These are phyloP conservation scores for Gandaritis pyraliata DNA, from an alignment of 2,888 invertebrate species.

Conservation along the genomic window DNA sequence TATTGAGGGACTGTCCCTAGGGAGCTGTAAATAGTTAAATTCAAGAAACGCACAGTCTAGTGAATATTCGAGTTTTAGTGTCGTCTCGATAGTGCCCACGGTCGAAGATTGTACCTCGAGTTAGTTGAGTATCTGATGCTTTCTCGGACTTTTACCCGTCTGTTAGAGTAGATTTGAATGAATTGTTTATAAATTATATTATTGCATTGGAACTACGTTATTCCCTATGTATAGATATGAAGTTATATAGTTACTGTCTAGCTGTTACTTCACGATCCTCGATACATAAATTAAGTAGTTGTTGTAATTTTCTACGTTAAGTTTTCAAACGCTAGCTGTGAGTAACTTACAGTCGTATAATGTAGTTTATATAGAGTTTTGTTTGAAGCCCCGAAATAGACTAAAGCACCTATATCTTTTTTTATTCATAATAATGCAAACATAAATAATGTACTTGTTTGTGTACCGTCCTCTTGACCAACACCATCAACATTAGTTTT, in stretches of 20 bases:
- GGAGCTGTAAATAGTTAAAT: conserved; percentile 78
- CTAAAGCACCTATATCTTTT: conserved; percentile 1
- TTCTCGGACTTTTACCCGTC: conserved; percentile 71
- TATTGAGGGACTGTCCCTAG: conserved; percentile 60
- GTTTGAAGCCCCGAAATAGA: conserved; percentile 19
- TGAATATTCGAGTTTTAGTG: conserved; percentile 79
- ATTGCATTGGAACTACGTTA: conserved; percentile 59
- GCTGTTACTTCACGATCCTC: conserved; percentile 66
- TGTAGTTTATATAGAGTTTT: conserved; percentile 21
- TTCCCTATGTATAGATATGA: conserved; percentile 63
- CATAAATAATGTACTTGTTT: conserved; percentile 26
- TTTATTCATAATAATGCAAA: conserved; percentile 25
- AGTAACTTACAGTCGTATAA: conserved; percentile 33
- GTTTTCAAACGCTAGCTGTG: conserved; percentile 72
- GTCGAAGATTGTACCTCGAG: conserved; percentile 67
- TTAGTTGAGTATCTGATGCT: conserved; percentile 72
- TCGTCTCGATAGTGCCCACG: conserved; percentile 75
- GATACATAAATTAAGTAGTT: conserved; percentile 58
- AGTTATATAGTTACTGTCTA: conserved; percentile 64
- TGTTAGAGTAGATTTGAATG: conserved; percentile 72
- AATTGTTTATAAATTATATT: conserved; percentile 64
- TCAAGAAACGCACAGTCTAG: conserved; percentile 84
- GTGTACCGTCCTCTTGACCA: conserved; percentile 37
- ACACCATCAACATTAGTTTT: conserved; percentile 33
- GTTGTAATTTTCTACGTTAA: conserved; percentile 66